A percentile compares a stretch with the other conserved stretches of the same genome.
Conservation (phyloP, 2,888 invertebrate genomes). For the Hyposoter dolosus region DNA sequence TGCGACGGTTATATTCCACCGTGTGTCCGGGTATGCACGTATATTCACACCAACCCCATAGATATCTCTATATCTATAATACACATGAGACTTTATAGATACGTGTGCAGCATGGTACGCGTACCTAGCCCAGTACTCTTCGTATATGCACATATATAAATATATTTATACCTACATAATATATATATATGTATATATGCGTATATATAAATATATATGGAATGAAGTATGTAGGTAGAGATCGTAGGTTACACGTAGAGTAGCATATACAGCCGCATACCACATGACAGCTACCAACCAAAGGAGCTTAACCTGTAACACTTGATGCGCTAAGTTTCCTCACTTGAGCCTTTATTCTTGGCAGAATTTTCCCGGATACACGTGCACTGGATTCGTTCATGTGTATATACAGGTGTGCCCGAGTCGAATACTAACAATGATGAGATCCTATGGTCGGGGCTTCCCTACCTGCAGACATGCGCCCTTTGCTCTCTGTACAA, state of each 20-base stretch:
- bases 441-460: background rate
- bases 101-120: constrained; percentile 20
- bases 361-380: constrained; percentile 1
- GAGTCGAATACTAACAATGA: constrained; percentile 9
- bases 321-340: background rate
- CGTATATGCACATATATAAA: constrained; percentile 10
- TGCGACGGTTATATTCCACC: constrained; percentile 30
- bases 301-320: constrained; percentile 14
- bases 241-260: constrained; percentile 14
- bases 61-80: constrained; percentile 6
- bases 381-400: background rate
- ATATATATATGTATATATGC: background rate
- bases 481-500: background rate
- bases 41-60: constrained; percentile 6
- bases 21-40: background rate
- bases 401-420: background rate
- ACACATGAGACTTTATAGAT: constrained; percentile 12
- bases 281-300: constrained; percentile 4
- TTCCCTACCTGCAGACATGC: background rate
- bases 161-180: background rate
- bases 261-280: background rate
- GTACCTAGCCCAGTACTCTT: background rate
- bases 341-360: constrained; percentile 3
- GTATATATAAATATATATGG: background rate
- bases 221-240: constrained; percentile 12